Evolutionary conservation across 2,797 vertebrate genomes (phyloP).

Genomic region (Garrulus glandarius): DNA sequence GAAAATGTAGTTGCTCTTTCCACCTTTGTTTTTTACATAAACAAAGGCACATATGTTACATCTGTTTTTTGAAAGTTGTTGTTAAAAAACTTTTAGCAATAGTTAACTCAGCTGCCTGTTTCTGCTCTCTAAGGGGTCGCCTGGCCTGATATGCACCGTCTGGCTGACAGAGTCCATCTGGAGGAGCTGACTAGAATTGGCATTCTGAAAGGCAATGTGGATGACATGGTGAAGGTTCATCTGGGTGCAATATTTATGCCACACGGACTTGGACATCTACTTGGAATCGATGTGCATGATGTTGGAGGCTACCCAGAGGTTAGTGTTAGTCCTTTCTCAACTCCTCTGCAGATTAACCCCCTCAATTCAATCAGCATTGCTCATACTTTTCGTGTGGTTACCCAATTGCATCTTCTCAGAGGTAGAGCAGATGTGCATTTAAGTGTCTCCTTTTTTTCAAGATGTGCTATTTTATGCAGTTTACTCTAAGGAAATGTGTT

Average conservation of each 20-base stretch:
- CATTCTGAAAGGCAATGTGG: conserved; percentile 83
- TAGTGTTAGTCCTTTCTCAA: conserved; percentile 36
- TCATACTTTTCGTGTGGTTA: background rate
- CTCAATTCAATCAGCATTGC: background rate
- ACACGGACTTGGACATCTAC: conserved; percentile 92
- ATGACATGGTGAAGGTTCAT: conserved; percentile 91
- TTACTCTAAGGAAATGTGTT: background rate
- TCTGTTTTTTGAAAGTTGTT: background rate
- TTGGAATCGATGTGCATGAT: conserved; percentile 95
- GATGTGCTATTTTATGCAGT: background rate
- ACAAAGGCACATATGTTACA: background rate
- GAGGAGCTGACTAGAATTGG: conserved; percentile 88
- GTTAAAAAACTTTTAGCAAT: background rate
- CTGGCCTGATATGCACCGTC: conserved; percentile 93
- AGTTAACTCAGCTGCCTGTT: conserved; percentile 17
- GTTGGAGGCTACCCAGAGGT: conserved; percentile 97
- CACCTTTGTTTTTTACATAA: background rate
- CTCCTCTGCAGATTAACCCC: background rate
- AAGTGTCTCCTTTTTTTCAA: background rate
- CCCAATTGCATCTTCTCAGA: background rate
- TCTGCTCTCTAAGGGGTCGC: conserved; percentile 79
- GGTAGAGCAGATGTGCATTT: background rate
- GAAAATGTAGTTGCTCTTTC: background rate
- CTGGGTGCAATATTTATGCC: conserved; percentile 96
- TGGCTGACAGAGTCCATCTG: conserved; percentile 90